Percentiles rank a stretch among this genome's conserved stretches.
Conservation (phyloP, 2,113 vertebrate species). For the Leiothrix lutea region DNA sequence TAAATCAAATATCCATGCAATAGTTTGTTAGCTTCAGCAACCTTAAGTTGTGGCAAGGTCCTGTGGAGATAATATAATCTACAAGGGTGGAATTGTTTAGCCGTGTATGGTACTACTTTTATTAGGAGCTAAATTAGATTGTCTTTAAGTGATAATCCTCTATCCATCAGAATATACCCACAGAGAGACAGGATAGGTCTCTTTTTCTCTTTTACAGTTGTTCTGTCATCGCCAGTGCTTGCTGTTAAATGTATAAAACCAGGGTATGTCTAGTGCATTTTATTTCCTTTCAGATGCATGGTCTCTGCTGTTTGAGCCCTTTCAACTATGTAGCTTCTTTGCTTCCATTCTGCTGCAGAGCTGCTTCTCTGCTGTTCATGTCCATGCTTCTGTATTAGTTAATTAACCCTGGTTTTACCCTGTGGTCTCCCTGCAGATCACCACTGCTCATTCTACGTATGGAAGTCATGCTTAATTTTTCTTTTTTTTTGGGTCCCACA, state of each 20-base stretch:
- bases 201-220: slow-evolving; percentile 6
- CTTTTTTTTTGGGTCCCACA: background rate
- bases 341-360: background rate
- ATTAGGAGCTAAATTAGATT: background rate
- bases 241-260: slow-evolving; percentile 22
- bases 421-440: background rate
- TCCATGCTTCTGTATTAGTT: background rate
- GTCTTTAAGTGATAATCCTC: background rate
- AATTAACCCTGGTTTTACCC: background rate
- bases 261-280: background rate
- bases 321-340: background rate
- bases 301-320: background rate
- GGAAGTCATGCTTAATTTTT: background rate
- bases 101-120: background rate
- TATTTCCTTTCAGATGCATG: background rate
- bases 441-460: background rate
- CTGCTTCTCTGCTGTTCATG: background rate
- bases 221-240: slow-evolving; percentile 18
- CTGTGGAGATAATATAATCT: background rate
- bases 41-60: background rate
- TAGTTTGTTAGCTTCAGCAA: background rate
- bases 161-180: background rate
- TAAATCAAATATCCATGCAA: background rate
- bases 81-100: background rate
- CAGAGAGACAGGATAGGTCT: background rate